Evolutionary conservation across 2,797 vertebrate species (phyloP).

Genomic region (Podarcis lilfordi): DNA sequence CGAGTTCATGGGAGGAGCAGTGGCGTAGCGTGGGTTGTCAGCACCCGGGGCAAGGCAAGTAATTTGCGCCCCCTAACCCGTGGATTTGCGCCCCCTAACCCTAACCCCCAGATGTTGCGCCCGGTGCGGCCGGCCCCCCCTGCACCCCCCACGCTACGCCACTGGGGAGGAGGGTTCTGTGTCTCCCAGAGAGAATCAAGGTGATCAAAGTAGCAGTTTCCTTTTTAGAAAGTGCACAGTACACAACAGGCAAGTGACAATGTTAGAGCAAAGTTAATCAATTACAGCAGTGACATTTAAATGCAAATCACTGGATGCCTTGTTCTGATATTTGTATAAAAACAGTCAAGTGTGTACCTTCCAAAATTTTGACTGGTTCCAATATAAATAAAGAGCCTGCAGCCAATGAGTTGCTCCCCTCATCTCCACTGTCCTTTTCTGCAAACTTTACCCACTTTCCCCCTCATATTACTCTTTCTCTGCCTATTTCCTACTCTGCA

Average conservation of each 20-base stretch:
- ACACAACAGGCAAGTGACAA: neutral
- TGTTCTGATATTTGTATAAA: neutral
- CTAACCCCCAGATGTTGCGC: too few species aligned
- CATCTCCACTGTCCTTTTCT: neutral
- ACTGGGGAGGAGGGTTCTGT: neutral
- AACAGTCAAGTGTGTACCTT: neutral
- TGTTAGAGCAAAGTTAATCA: neutral
- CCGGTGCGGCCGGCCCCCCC: too few species aligned
- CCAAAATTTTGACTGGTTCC: neutral
- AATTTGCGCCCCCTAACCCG: too few species aligned
- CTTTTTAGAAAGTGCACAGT: neutral
- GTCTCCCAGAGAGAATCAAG: neutral
- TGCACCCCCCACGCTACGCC: too few species aligned
- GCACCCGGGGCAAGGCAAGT: too few species aligned
- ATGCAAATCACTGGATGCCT: neutral
- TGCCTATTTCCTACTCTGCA: neutral
- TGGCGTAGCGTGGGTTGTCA: too few species aligned
- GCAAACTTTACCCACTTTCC: neutral
- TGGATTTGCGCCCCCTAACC: too few species aligned
- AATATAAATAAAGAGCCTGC: neutral
- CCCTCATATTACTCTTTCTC: neutral
- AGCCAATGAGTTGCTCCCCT: neutral
- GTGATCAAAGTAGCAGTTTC: neutral
- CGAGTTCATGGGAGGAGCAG: neutral
- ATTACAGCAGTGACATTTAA: neutral